A percentile compares a stretch with the other conserved stretches of the same genome.
These are phyloP conservation scores for Zingel zingel DNA, from an alignment of 2,113 vertebrate genomes.

Conservation along the genomic window DNA sequence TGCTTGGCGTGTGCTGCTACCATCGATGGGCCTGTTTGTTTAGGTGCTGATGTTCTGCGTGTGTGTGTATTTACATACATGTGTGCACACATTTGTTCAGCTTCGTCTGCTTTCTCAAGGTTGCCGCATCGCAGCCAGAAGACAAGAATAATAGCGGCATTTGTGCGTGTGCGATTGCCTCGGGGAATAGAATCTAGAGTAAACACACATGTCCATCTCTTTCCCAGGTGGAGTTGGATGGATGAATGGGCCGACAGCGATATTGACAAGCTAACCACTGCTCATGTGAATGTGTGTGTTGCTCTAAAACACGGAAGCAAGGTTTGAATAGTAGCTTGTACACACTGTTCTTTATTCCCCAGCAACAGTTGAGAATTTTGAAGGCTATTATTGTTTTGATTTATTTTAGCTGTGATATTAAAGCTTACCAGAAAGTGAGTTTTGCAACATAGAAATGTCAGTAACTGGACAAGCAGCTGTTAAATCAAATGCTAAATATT, in stretches of 20 bases:
- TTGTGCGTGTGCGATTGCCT: conserved; percentile 37
- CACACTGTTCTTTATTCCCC: background rate
- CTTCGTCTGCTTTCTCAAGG: conserved; percentile 67
- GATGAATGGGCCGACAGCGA: conserved; percentile 60
- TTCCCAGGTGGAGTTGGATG: conserved; percentile 74
- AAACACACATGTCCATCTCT: conserved; percentile 69
- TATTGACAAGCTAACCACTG: conserved; percentile 56
- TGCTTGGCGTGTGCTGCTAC: conserved; percentile 62
- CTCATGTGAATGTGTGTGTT: conserved; percentile 29
- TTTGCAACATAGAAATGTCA: too few species aligned
- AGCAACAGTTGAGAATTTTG: background rate
- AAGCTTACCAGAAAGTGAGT: too few species aligned
- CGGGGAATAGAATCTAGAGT: conserved; percentile 76
- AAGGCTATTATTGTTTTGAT: background rate
- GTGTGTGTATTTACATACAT: conserved; percentile 59
- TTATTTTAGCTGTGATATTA: too few species aligned
- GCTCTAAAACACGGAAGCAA: background rate
- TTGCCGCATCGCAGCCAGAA: conserved; percentile 58
- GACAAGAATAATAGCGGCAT: conserved; percentile 52
- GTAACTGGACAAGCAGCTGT: too few species aligned
- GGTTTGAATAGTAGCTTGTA: background rate
- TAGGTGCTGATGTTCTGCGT: conserved; percentile 56
- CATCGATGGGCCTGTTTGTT: conserved; percentile 72
- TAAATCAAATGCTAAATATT: too few species aligned
- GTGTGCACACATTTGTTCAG: conserved; percentile 73